Conservation (phyloP, 2,113 vertebrate genomes). For the Vidua chalybeata region DNA sequence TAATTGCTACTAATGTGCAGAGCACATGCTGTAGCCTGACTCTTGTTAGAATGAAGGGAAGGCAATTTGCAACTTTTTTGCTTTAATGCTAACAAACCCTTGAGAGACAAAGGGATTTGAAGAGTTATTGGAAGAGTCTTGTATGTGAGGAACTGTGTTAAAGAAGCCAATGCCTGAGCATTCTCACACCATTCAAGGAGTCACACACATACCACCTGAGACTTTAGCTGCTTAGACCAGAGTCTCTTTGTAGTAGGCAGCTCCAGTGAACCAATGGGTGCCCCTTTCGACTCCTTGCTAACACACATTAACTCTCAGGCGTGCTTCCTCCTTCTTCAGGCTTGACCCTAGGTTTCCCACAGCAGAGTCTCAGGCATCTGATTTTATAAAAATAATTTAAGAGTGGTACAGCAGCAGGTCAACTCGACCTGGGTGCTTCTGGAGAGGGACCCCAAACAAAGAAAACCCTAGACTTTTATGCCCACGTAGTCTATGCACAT, state of each 20-base stretch:
- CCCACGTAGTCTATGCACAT: neutral
- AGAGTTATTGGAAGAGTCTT: neutral
- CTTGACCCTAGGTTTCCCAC: neutral
- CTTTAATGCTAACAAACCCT: neutral
- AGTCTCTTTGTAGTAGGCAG: neutral
- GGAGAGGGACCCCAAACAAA: neutral
- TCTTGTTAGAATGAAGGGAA: neutral
- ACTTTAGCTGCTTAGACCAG: neutral
- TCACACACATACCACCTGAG: neutral
- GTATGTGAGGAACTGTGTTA: neutral
- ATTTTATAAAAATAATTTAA: neutral
- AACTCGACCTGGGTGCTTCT: neutral
- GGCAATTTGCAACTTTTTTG: neutral
- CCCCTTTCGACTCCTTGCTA: neutral
- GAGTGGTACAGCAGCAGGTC: neutral
- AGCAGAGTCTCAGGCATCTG: neutral
- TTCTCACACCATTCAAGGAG: neutral
- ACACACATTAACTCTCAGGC: neutral
- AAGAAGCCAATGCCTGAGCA: neutral
- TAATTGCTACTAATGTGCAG: neutral
- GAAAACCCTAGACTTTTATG: neutral
- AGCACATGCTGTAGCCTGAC: neutral
- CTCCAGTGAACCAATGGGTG: neutral
- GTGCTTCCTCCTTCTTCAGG: neutral
- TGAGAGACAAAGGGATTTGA: neutral